phyloP scores from a whole-genome alignment of 1,140 invertebrate species.

The Lordiphosa collinella region DNA sequence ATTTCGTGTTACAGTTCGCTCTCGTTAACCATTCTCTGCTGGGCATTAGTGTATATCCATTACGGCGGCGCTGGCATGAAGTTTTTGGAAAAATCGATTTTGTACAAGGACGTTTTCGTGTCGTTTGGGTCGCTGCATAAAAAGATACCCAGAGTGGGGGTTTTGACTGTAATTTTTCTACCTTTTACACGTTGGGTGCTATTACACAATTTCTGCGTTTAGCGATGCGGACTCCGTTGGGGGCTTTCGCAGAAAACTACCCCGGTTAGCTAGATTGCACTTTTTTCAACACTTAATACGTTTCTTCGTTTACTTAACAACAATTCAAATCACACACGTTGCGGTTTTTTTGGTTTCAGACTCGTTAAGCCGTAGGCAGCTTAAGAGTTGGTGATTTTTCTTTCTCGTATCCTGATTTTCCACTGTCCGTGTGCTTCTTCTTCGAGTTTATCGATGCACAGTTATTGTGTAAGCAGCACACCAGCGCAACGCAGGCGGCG shows the following conservation, averaged over 20 bases:
- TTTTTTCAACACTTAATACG: constrained; percentile 52
- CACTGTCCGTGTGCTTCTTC: constrained; percentile 71
- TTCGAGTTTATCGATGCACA: constrained; percentile 72
- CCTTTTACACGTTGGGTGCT: constrained; percentile 68
- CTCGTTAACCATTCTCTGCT: background rate
- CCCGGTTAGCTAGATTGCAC: constrained; percentile 55
- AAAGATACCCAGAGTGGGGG: constrained; percentile 19
- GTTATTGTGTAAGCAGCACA: constrained; percentile 76
- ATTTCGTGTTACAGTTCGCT: constrained; percentile 2
- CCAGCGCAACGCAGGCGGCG: constrained; percentile 64
- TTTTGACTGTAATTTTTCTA: constrained; percentile 42
- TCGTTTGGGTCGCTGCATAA: constrained; percentile 30
- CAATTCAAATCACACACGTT: constrained; percentile 57
- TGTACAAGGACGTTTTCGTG: constrained; percentile 72
- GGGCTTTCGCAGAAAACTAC: constrained; percentile 68
- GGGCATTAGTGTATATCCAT: constrained; percentile 52
- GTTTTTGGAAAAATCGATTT: constrained; percentile 78
- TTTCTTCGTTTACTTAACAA: constrained; percentile 46
- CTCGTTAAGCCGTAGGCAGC: constrained; percentile 50
- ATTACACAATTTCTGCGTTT: constrained; percentile 69
- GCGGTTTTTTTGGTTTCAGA: constrained; percentile 23
- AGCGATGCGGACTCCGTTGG: constrained; percentile 42
- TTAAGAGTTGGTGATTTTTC: constrained; percentile 39
- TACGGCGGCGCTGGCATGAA: constrained; percentile 57
- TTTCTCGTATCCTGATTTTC: constrained; percentile 21